Evolutionary conservation across 2,113 vertebrate species (phyloP), one percentile per base, ranked within the genome.

Genomic region (Suricata suricatta): DNA sequence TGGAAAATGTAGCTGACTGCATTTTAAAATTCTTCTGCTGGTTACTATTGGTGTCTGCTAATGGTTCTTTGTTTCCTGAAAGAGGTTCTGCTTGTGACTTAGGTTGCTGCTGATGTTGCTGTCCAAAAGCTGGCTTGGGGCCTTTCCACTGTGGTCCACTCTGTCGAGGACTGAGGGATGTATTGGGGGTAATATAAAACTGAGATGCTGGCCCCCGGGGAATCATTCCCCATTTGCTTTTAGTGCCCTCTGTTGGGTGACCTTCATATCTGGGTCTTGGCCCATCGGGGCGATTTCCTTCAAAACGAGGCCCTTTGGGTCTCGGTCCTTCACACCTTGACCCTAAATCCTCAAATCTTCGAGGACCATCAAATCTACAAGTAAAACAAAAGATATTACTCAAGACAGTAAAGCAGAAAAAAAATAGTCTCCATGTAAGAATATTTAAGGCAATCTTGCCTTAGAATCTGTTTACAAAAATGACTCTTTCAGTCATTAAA

Each of bases 351-450:
- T 99, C 99, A 98, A 99, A 99, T 98, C 98, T 99, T 98, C 98
- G 99, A 89, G 99, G 99, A 88, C 99, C 99, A 97, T 99, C 99
- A 99, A 99, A 99, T 94, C 99, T 99, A 97, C 27, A 98, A 97
- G 96, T 96, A 94, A 98, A 97, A 98, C 64, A 98, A 98, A 0
- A 90, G 57, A 90, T 96, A 97, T 98, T 98, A 98, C 97, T 97
- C 97, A 98, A 98, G 97, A 97, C 97, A 98, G 93, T 97, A 97
- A 97, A 96, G 96, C 95, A 97, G 96, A 96, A 97, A 97, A 96
- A 52, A 88, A 60, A 96, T 86, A 94, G 63, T 96, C 94, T 96
- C 97, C 97, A 98, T 85, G 96, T 98, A 97, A 95, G 94, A 97
- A 90, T 97, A 98, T 38, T 94, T 90, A 96, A 97, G 97, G 97